Evolutionary conservation across 2,888 invertebrate species (phyloP).

Genomic region (Desoria tigrina): DNA sequence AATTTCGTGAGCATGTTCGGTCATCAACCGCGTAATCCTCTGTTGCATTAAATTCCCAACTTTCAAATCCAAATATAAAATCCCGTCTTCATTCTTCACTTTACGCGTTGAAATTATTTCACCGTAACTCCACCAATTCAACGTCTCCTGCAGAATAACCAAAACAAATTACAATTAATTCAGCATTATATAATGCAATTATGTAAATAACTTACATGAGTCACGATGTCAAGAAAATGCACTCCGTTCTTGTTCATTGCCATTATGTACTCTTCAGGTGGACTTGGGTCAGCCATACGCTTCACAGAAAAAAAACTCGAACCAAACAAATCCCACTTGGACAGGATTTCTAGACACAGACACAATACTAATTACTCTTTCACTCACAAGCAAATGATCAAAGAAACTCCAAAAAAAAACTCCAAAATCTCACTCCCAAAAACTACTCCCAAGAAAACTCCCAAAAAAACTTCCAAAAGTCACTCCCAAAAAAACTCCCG

Average conservation of each 20-base stretch:
- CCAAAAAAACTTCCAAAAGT: too few relatives aligned
- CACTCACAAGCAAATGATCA: too few relatives aligned
- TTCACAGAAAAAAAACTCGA: constrained; percentile 97
- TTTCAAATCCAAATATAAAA: constrained; percentile 92
- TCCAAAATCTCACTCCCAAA: too few relatives aligned
- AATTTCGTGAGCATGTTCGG: constrained; percentile 96
- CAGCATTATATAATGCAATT: neutral
- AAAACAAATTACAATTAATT: constrained; percentile 10
- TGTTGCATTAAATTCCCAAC: constrained; percentile 95
- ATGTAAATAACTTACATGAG: constrained; percentile 72
- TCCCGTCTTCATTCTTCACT: constrained; percentile 85
- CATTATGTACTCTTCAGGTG: constrained; percentile 85
- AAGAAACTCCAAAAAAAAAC: too few relatives aligned
- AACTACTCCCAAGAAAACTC: too few relatives aligned
- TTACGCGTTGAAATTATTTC: constrained; percentile 95
- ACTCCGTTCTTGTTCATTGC: constrained; percentile 92
- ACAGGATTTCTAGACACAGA: constrained; percentile 74
- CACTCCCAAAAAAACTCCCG: too few relatives aligned
- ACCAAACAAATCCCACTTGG: constrained; percentile 94
- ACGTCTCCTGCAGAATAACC: constrained; percentile 67
- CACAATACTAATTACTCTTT: neutral
- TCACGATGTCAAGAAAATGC: constrained; percentile 86
- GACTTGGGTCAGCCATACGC: constrained; percentile 69
- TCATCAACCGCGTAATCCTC: constrained; percentile 90
- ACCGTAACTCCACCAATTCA: constrained; percentile 89